phyloP scores from a whole-genome alignment of 2,888 invertebrate species.

The Cerastis leucographa region DNA sequence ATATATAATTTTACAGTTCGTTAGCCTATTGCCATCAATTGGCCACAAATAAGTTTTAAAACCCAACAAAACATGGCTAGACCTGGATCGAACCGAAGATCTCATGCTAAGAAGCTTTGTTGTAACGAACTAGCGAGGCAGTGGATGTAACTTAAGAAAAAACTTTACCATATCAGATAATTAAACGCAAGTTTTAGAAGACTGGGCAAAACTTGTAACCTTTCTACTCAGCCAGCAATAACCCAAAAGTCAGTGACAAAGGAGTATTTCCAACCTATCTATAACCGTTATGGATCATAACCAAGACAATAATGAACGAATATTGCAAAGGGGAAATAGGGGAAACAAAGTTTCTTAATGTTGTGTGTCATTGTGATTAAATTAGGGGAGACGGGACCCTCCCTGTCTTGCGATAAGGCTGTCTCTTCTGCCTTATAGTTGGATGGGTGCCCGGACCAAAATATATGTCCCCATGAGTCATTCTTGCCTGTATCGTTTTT shows the following conservation, averaged over 20 bases:
- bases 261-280: conserved; percentile 40
- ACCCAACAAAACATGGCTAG: not conserved
- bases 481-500: not conserved
- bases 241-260: conserved; percentile 11
- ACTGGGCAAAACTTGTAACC: not conserved
- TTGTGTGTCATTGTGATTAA: conserved; percentile 56
- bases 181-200: not conserved
- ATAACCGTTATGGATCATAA: conserved; percentile 43
- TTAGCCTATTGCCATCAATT: not conserved
- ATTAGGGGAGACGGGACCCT: conserved; percentile 44
- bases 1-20: too few species aligned
- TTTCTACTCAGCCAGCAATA: not conserved
- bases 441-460: conserved; percentile 36
- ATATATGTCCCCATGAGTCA: not conserved
- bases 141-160: too few species aligned
- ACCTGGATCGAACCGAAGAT: not conserved
- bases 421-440: conserved; percentile 25
- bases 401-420: conserved; percentile 23
- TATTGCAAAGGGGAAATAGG: conserved; percentile 31
- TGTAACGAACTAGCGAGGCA: not conserved
- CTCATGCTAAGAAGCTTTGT: not conserved
- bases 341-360: conserved; percentile 46
- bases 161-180: not conserved
- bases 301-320: conserved; percentile 20
- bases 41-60: not conserved